Percentiles rank a stretch among this genome's conserved stretches.
Conservation (phyloP, 2,888 invertebrate genomes). For the Creontiades dilutus region DNA sequence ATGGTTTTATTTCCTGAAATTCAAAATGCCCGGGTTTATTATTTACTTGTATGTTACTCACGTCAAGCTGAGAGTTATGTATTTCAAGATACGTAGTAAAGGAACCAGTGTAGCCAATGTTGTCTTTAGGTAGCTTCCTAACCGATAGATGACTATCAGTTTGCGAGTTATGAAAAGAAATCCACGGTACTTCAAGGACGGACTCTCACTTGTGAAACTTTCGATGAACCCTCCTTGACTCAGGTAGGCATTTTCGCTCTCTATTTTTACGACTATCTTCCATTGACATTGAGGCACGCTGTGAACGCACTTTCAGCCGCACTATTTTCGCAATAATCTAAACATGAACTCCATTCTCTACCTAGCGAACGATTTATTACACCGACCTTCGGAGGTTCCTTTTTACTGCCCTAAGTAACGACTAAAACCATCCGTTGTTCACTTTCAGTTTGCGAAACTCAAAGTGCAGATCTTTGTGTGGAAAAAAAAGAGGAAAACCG, state of each 20-base stretch:
- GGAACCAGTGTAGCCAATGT: too few species aligned
- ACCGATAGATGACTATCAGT: too few species aligned
- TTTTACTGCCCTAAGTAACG: neutral
- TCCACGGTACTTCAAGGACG: neutral
- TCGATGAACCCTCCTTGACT: neutral
- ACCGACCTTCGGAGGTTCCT: neutral
- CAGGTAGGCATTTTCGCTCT: neutral
- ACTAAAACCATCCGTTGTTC: neutral
- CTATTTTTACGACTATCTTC: neutral
- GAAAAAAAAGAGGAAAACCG: constrained; percentile 18
- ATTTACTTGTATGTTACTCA: too few species aligned
- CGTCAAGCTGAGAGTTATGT: too few species aligned
- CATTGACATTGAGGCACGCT: neutral
- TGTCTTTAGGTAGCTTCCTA: too few species aligned
- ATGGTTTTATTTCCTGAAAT: too few species aligned
- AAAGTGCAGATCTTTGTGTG: neutral
- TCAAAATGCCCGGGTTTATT: too few species aligned
- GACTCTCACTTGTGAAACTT: neutral
- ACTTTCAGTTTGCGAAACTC: neutral
- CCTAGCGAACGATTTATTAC: neutral
- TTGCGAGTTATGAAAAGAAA: neutral
- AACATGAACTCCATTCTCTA: neutral
- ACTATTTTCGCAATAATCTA: neutral
- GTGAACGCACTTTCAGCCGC: neutral
- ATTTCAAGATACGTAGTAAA: too few species aligned